Evolutionary conservation across 2,888 invertebrate genomes (phyloP).

Genomic region (Hypercompe scribonia): DNA sequence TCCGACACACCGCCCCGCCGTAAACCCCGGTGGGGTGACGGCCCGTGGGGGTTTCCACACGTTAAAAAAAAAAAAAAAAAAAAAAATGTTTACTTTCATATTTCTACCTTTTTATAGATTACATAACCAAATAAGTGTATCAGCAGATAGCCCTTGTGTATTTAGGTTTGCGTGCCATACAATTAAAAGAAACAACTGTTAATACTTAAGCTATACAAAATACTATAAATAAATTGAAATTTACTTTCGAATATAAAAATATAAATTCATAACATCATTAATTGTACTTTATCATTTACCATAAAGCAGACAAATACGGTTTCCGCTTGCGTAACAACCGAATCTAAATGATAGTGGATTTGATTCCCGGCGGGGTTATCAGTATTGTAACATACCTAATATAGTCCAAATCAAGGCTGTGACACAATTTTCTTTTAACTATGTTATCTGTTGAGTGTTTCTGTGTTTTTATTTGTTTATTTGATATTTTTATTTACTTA

Average conservation of each 20-base stretch:
- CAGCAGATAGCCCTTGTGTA: too few species aligned
- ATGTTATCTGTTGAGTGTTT: slow-evolving; percentile 68
- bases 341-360: slow-evolving; percentile 73
- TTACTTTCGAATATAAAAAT: not conserved
- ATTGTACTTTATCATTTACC: slow-evolving; percentile 19
- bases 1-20: too few species aligned
- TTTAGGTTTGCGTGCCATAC: too few species aligned
- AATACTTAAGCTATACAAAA: too few species aligned
- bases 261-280: not conserved
- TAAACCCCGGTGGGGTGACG: too few species aligned
- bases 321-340: slow-evolving; percentile 75
- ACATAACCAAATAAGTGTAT: too few species aligned
- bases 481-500: not conserved
- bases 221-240: not conserved
- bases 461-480: slow-evolving; percentile 23
- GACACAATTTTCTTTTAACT: slow-evolving; percentile 80
- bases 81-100: too few species aligned
- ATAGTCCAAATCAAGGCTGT: slow-evolving; percentile 75
- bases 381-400: slow-evolving; percentile 63
- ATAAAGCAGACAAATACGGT: slow-evolving; percentile 38
- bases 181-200: too few species aligned
- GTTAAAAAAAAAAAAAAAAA: too few species aligned
- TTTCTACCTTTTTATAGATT: too few species aligned
- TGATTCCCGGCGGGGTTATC: slow-evolving; percentile 79
- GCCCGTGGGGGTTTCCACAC: too few species aligned